These are phyloP conservation scores for Alexandromys fortis DNA, from an alignment of 2,113 vertebrate species.

Conservation along the genomic window DNA sequence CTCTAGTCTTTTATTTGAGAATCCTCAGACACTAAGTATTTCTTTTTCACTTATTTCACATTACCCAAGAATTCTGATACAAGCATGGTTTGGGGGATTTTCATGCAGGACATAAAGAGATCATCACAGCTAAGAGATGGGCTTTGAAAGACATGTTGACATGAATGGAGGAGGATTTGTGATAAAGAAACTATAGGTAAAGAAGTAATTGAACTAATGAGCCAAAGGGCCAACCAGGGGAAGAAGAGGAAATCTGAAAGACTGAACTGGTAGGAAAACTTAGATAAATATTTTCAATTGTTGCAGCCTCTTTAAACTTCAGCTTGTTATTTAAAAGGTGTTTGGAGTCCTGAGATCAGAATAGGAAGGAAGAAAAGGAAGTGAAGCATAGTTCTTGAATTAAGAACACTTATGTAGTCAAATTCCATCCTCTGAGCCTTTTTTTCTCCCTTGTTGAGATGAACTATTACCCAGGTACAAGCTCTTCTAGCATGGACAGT, in stretches of 20 bases:
- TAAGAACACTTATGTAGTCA: neutral
- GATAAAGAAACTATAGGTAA: neutral
- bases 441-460: neutral
- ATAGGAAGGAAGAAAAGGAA: neutral
- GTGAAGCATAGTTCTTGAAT: neutral
- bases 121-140: neutral
- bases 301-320: neutral
- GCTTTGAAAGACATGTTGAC: neutral
- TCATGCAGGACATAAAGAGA: neutral
- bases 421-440: neutral
- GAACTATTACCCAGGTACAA: neutral
- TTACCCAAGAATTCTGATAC: neutral
- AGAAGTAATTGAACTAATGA: neutral
- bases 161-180: neutral
- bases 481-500: neutral
- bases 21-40: neutral
- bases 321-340: neutral
- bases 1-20: neutral
- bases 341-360: neutral
- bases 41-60: neutral
- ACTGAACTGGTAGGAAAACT: neutral
- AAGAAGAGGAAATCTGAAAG: neutral
- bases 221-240: neutral
- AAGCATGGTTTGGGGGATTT: neutral
- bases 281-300: neutral